Percentiles rank a stretch among this genome's conserved stretches.
phyloP scores from a whole-genome alignment of 2,888 invertebrate species.

The Drosophila rubida region DNA sequence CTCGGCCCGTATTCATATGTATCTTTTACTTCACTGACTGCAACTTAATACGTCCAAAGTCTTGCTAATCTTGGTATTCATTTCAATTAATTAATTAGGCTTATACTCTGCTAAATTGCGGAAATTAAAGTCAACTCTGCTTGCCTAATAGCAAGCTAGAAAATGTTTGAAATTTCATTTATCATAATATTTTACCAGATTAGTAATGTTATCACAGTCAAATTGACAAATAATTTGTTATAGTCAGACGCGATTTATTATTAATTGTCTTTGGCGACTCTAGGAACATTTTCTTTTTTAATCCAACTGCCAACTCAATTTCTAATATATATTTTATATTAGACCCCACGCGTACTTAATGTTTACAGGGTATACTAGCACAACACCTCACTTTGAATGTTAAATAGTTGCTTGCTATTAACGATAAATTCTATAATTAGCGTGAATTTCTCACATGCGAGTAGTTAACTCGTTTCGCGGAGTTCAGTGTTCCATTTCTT shows the following conservation, averaged over 20 bases:
- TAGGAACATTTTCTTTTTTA: neutral
- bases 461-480: slow-evolving; percentile 4
- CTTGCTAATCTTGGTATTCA: neutral
- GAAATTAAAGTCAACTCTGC: no score
- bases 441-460: slow-evolving; percentile 4
- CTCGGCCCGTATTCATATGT: neutral
- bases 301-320: neutral
- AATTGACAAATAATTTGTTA: neutral
- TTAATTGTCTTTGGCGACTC: no score
- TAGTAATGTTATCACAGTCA: neutral
- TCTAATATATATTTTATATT: no score
- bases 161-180: neutral
- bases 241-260: neutral
- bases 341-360: no score
- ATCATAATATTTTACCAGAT: neutral
- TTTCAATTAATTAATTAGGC: neutral
- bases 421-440: slow-evolving; percentile 11
- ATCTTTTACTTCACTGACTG: neutral
- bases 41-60: neutral
- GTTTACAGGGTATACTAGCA: neutral
- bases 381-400: neutral
- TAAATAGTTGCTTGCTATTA: neutral
- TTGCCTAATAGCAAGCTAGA: no score
- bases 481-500: slow-evolving; percentile 52
- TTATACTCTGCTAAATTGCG: neutral